Evolutionary conservation across 1,140 invertebrate genomes (phyloP).

Genomic region (Microplitis mediator): DNA sequence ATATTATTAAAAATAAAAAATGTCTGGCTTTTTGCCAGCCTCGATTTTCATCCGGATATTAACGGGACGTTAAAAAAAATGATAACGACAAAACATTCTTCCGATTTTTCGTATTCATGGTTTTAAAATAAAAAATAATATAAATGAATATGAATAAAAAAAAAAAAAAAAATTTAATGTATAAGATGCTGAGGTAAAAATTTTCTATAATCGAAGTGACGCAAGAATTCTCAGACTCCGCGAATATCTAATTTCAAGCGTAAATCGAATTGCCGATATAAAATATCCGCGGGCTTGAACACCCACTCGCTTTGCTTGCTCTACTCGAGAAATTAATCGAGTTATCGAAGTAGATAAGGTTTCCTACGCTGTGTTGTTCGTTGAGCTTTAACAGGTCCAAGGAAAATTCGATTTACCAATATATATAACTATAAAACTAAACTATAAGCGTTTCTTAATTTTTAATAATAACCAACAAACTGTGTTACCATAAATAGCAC

Average conservation of each 20-base stretch:
- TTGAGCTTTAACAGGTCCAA: conserved; percentile 13
- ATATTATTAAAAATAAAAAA: neutral
- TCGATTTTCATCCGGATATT: neutral
- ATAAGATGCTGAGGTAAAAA: neutral
- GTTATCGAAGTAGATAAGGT: conserved; percentile 35
- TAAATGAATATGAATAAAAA: neutral
- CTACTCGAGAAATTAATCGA: conserved; percentile 33
- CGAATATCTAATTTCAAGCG: conserved; percentile 27
- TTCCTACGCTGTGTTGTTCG: conserved; percentile 3
- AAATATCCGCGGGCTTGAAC: conserved; percentile 21
- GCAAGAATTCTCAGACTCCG: conserved; percentile 12
- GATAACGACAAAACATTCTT: neutral
- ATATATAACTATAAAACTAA: too few relatives aligned
- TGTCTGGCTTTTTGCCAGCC: neutral
- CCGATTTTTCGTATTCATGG: neutral
- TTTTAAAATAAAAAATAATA: neutral
- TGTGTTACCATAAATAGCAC: neutral
- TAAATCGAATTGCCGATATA: conserved; percentile 30
- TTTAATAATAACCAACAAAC: too few relatives aligned
- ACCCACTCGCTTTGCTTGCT: conserved; percentile 11
- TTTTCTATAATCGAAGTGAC: conserved; percentile 13
- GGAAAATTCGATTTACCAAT: conserved; percentile 3
- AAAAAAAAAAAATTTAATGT: neutral
- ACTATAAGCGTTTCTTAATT: too few relatives aligned
- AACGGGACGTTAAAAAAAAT: neutral